Base-by-base conservation (phyloP, 2,888 invertebrate species). In the Dioctria rufipes region DNA sequence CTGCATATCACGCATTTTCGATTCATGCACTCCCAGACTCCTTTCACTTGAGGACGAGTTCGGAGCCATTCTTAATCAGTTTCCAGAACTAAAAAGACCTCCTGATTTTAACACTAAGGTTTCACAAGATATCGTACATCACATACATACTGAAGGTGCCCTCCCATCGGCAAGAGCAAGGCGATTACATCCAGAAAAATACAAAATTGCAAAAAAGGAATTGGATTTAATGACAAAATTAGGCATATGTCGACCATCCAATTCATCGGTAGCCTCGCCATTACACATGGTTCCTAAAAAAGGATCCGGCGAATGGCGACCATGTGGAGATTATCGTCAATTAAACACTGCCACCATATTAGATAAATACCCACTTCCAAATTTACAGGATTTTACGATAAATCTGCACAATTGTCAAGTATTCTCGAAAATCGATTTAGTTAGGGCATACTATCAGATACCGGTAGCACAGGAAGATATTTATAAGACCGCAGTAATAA, bases 391-490 rank as follows among this genome's bases (percentile, higher is more conserved):
- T 40, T 42, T 80, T 5, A 60, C 58, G 6, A 61, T 71, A 9
- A 66, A 73, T 5, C 25, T 81, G n/a, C 49, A 67, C 40, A 43
- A 46, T 8, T 69, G 67, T 9, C 63, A 6, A 40, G 63, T 84
- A 37, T 85, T 85, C 71, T 83, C 84, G 2, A 84, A 69, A 11
- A 63, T 85, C 4, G 85, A 86, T 81, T 79, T 86, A 4, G 71
- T 80, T 3, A 67, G 81, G 49, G 87, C 87, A 1, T 89, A 85
- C 78, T 84, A 86, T 67, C 86, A 87, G 54, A 86, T 89, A 37
- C 86, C 86, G 0, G 84, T 88, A 2, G 81, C 80, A 2, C 65
- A 82, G 5, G 85, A 83, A 25, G 85, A 87, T 80, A 84, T 88
- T 11, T 83, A 54, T 0, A 88, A 88, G 82, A 87, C 87, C 4